phyloP scores from a whole-genome alignment of 2,888 invertebrate genomes.

The Microchrysa polita region DNA sequence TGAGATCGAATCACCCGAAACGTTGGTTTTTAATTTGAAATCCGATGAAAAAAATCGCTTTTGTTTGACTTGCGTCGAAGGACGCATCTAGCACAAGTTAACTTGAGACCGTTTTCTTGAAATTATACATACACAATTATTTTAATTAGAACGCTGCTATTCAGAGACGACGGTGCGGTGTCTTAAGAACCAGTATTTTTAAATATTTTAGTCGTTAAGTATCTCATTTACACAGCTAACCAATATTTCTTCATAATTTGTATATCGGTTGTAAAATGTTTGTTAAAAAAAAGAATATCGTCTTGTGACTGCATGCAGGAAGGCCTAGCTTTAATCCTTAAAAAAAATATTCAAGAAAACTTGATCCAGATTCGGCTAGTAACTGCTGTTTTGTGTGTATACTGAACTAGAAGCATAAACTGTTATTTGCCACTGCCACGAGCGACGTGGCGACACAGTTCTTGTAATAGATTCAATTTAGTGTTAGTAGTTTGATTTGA shows the following conservation, averaged over 20 bases:
- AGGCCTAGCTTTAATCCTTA: background rate
- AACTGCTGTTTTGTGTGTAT: too few species aligned
- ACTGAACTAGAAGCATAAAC: too few species aligned
- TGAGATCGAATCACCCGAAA: too few species aligned
- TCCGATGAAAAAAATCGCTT: too few species aligned
- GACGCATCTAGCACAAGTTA: background rate
- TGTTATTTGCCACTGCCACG: background rate
- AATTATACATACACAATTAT: too few species aligned
- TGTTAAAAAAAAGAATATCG: constrained; percentile 6
- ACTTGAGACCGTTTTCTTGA: background rate
- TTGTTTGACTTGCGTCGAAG: too few species aligned
- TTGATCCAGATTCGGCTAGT: too few species aligned
- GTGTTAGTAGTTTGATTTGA: background rate
- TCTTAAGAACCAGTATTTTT: constrained; percentile 28
- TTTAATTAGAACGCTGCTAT: background rate
- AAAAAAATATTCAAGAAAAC: too few species aligned
- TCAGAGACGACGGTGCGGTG: constrained; percentile 6
- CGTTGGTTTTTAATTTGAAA: too few species aligned
- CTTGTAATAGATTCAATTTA: background rate
- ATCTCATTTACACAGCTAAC: constrained; percentile 9
- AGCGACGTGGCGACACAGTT: background rate
- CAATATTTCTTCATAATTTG: constrained; percentile 5
- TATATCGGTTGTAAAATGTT: constrained; percentile 2
- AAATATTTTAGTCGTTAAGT: constrained; percentile 17
- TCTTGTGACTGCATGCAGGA: constrained; percentile 12